These are phyloP conservation scores for Ptiloglossa arizonensis DNA, from an alignment of 1,140 invertebrate genomes.

Conservation along the genomic window DNA sequence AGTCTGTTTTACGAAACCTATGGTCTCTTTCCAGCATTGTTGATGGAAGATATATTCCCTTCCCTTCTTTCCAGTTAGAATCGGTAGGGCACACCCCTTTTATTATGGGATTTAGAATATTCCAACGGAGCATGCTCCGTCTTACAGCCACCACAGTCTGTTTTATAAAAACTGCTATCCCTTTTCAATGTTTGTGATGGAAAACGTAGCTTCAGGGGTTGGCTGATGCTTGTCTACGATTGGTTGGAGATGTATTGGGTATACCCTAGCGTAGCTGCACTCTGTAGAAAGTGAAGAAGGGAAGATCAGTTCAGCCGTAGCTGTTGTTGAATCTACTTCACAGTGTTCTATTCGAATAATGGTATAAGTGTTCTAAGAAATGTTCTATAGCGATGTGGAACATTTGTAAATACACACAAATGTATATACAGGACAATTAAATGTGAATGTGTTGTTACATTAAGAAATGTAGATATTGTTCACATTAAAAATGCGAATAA, in stretches of 20 bases:
- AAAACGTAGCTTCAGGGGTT: constrained; percentile 60
- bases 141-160: constrained; percentile 52
- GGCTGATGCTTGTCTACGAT: constrained; percentile 52
- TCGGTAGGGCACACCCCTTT: constrained; percentile 61
- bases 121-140: constrained; percentile 62
- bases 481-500: neutral
- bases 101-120: constrained; percentile 60
- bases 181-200: constrained; percentile 62
- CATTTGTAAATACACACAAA: neutral
- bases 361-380: constrained; percentile 32
- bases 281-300: constrained; percentile 63
- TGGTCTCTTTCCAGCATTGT: constrained; percentile 61
- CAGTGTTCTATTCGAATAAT: constrained; percentile 27
- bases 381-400: constrained; percentile 22
- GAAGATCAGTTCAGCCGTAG: constrained; percentile 65
- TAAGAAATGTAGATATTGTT: constrained; percentile 26
- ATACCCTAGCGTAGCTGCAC: constrained; percentile 46
- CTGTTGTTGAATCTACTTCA: constrained; percentile 42
- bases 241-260: constrained; percentile 55
- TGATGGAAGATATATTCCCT: constrained; percentile 57
- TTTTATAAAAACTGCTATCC: constrained; percentile 53
- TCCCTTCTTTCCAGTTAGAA: constrained; percentile 42
- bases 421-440: neutral
- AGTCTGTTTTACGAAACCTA: constrained; percentile 33
- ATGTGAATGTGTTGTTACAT: constrained; percentile 12